Conservation (phyloP, 2,888 invertebrate species). For the Mechanitis messenoides region DNA sequence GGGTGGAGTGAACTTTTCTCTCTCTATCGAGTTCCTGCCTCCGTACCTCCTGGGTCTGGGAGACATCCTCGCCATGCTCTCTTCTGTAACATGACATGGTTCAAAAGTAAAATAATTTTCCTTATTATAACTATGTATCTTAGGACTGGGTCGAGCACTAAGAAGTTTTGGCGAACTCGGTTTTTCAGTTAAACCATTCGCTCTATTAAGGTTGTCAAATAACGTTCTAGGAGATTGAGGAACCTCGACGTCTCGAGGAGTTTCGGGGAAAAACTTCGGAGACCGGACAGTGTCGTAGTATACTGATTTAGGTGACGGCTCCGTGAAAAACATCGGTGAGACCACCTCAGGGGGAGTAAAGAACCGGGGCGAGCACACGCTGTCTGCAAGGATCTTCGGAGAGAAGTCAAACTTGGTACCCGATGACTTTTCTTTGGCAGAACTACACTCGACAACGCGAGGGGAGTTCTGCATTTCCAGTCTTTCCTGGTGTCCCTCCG, state of each 20-base stretch:
- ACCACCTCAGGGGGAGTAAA: conserved; percentile 68
- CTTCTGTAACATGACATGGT: conserved; percentile 43
- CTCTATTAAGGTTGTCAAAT: conserved; percentile 55
- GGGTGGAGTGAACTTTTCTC: conserved; percentile 62
- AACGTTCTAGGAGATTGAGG: conserved; percentile 62
- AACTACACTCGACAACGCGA: conserved; percentile 57
- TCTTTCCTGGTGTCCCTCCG: conserved; percentile 54
- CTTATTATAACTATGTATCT: conserved; percentile 63
- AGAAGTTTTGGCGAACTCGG: conserved; percentile 51
- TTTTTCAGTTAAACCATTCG: conserved; percentile 56
- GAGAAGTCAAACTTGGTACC: conserved; percentile 67
- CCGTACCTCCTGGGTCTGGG: conserved; percentile 59
- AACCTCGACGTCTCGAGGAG: conserved; percentile 55
- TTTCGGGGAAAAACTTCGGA: conserved; percentile 67
- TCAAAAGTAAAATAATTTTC: conserved; percentile 71
- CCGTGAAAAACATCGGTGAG: conserved; percentile 65
- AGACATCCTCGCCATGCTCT: conserved; percentile 42
- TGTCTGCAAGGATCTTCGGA: conserved; percentile 59
- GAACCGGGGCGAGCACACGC: conserved; percentile 60
- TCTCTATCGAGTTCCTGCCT: conserved; percentile 66
- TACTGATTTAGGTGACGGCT: conserved; percentile 66
- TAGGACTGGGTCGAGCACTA: conserved; percentile 61
- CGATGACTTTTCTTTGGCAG: conserved; percentile 63
- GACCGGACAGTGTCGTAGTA: conserved; percentile 67
- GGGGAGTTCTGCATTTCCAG: conserved; percentile 68